Conservation (phyloP, 2,888 invertebrate species). For the Cephus rjabovi region DNA sequence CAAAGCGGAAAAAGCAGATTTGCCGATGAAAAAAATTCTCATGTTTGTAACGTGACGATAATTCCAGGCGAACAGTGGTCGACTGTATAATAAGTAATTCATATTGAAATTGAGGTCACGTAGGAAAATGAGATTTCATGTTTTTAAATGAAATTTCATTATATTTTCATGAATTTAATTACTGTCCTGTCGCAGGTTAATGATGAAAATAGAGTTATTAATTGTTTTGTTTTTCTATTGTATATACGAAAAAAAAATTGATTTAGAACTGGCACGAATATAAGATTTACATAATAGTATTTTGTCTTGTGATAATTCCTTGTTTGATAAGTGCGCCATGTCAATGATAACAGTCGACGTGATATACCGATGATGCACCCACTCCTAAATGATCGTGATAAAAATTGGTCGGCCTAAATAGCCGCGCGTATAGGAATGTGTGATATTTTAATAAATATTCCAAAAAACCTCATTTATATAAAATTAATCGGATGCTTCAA, state of each 20-base stretch:
- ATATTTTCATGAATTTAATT: background rate
- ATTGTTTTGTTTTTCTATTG: background rate
- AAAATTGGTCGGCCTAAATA: background rate
- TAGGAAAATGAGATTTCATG: background rate
- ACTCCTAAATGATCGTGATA: background rate
- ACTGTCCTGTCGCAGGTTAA: background rate
- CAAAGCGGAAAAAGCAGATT: background rate
- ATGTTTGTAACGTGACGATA: background rate
- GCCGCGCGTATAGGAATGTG: background rate
- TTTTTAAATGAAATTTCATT: background rate
- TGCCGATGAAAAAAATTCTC: background rate
- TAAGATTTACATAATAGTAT: background rate
- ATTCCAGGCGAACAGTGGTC: background rate
- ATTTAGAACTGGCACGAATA: background rate
- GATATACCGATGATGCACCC: no score
- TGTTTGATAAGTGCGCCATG: background rate
- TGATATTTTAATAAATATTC: background rate
- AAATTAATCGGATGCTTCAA: no score
- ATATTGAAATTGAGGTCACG: background rate
- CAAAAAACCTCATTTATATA: no score
- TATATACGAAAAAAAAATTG: rapidly evolving
- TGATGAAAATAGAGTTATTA: background rate
- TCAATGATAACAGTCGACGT: background rate
- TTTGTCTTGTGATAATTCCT: background rate
- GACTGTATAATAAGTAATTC: background rate